Conservation (phyloP, 2,113 vertebrate species). For the Scortum barcoo region DNA sequence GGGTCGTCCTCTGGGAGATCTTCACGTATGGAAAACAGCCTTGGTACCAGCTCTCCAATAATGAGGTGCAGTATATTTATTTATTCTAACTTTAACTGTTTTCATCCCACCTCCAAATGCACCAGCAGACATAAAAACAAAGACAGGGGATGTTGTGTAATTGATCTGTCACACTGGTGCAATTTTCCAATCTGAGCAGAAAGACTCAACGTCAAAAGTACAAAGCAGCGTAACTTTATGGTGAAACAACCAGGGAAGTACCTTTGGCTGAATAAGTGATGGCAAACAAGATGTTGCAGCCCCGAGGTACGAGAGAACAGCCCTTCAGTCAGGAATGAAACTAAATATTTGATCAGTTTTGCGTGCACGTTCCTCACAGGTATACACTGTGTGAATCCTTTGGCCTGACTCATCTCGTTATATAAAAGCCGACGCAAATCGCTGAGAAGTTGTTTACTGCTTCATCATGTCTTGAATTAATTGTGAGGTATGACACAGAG, state of each 20-base stretch:
- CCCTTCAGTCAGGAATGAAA: slow-evolving; percentile 14
- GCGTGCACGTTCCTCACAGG: slow-evolving; percentile 17
- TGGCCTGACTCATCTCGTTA: neutral
- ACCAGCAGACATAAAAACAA: neutral
- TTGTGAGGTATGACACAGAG: neutral
- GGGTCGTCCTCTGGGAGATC: slow-evolving; percentile 99
- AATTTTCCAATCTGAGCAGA: neutral
- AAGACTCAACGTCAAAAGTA: neutral
- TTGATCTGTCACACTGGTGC: neutral
- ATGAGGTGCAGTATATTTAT: slow-evolving; percentile 87
- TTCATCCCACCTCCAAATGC: neutral
- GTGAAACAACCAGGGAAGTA: slow-evolving; percentile 29
- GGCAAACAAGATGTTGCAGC: slow-evolving; percentile 37
- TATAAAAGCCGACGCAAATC: neutral
- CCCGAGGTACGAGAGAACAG: slow-evolving; percentile 24
- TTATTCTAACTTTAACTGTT: neutral
- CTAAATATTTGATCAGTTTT: slow-evolving; percentile 50
- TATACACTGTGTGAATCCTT: slow-evolving; percentile 21
- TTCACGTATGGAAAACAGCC: slow-evolving; percentile 99
- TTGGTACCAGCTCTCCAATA: slow-evolving; percentile 99
- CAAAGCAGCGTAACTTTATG: slow-evolving; percentile 3
- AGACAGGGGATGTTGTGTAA: neutral
- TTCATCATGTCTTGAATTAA: slow-evolving; percentile 21
- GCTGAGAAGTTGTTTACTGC: slow-evolving; percentile 1
- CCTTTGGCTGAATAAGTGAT: slow-evolving; percentile 45